Conservation (phyloP, 2,888 invertebrate species). For the Macrostomum cliftonense region DNA sequence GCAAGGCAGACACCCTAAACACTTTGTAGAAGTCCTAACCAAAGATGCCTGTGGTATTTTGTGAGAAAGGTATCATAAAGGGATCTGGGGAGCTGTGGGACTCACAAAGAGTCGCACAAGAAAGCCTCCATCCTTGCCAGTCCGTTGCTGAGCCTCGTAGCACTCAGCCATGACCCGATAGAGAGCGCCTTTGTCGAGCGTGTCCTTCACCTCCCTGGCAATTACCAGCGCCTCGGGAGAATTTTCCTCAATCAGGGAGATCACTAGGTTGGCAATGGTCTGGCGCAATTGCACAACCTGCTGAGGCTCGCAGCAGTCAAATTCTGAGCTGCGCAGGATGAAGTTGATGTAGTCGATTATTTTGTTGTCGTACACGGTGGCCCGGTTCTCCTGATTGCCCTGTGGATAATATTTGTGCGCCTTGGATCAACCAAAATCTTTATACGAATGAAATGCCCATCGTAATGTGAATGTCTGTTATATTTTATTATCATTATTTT, state of each 20-base stretch:
- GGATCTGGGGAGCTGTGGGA: too few relatives aligned
- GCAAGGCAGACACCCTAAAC: too few relatives aligned
- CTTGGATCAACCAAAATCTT: too few relatives aligned
- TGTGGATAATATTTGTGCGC: too few relatives aligned
- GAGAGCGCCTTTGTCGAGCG: constrained; percentile 32
- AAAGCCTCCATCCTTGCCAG: too few relatives aligned
- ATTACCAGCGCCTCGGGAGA: constrained; percentile 29
- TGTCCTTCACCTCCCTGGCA: constrained; percentile 35
- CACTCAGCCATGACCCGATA: constrained; percentile 29
- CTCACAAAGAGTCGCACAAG: too few relatives aligned
- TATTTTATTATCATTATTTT: too few relatives aligned
- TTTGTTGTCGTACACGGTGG: constrained; percentile 34
- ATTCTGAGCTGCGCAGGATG: constrained; percentile 31
- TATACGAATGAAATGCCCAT: too few relatives aligned
- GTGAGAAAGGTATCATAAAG: too few relatives aligned
- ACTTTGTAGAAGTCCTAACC: too few relatives aligned
- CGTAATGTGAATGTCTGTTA: too few relatives aligned
- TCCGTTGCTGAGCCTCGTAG: constrained; percentile 25
- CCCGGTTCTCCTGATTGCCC: constrained; percentile 34
- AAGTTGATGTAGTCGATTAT: constrained; percentile 37
- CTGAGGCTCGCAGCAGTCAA: constrained; percentile 25
- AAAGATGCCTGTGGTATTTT: too few relatives aligned
- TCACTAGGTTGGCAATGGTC: constrained; percentile 28
- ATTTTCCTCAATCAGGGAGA: constrained; percentile 35
- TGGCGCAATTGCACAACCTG: constrained; percentile 26